Evolutionary conservation across 1,140 invertebrate genomes (phyloP).

Genomic region (Neodiprion virginianus): DNA sequence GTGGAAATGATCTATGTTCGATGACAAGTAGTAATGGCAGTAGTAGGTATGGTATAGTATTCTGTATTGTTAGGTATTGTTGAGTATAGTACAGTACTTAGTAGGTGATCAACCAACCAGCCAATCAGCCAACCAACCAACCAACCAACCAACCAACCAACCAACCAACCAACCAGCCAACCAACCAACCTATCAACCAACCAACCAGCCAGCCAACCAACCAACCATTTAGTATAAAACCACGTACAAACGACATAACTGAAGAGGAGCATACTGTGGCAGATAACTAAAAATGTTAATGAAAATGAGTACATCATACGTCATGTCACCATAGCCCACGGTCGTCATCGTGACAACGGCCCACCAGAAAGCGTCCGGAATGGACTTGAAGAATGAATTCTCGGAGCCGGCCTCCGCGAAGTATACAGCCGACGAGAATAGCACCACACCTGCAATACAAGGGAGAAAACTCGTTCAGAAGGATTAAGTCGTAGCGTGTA

Average conservation of each 20-base stretch:
- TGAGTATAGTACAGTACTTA: no score
- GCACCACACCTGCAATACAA: constrained; percentile 88
- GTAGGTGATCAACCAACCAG: no score
- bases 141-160: background rate
- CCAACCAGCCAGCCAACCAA: constrained; percentile 24
- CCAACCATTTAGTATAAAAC: constrained; percentile 33
- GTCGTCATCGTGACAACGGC: constrained; percentile 80
- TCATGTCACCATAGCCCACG: constrained; percentile 99
- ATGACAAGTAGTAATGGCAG: no score
- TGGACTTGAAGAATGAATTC: constrained; percentile 96
- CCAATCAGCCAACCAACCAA: background rate
- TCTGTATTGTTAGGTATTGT: no score
- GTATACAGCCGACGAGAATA: constrained; percentile 98
- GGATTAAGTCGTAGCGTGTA: constrained; percentile 64
- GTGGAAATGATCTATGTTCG: background rate
- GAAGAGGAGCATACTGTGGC: constrained; percentile 54
- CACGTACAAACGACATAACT: constrained; percentile 47
- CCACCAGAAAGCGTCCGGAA: constrained; percentile 98
- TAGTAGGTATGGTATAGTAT: no score
- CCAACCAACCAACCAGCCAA: constrained; percentile 10
- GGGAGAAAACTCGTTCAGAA: constrained; percentile 59
- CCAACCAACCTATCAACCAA: constrained; percentile 27
- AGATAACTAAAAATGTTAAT: constrained; percentile 65
- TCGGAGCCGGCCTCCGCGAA: constrained; percentile 97
- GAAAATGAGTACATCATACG: constrained; percentile 84